A percentile compares a stretch with the other conserved stretches of the same genome.
Evolutionary conservation across 2,113 vertebrate genomes (phyloP).

Genomic region (Vanacampus margaritifer): DNA sequence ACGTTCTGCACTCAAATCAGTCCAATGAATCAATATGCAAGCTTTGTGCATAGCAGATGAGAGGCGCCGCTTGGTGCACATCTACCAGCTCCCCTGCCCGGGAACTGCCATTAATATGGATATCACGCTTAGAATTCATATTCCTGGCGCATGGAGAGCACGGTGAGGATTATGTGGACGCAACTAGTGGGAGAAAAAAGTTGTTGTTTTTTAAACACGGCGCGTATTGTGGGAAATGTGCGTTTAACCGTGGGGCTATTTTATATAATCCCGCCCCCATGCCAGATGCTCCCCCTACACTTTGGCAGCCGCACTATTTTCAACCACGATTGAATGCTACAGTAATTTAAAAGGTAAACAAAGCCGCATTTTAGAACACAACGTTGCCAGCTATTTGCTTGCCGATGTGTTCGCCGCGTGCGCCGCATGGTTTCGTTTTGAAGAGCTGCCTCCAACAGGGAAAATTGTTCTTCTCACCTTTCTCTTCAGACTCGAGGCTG

Average conservation of each 20-base stretch:
- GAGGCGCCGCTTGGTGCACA: constrained; percentile 33
- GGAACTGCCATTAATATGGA: constrained; percentile 8
- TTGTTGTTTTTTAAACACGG: too few relatives aligned
- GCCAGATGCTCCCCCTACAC: too few relatives aligned
- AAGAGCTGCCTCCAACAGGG: too few relatives aligned
- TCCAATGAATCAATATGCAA: constrained; percentile 61
- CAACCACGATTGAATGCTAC: too few relatives aligned
- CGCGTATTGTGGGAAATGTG: not conserved
- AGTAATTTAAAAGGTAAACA: too few relatives aligned
- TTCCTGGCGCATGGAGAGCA: not conserved
- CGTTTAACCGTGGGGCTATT: too few relatives aligned
- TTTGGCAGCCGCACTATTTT: too few relatives aligned
- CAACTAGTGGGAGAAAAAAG: not conserved
- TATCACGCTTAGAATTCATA: not conserved
- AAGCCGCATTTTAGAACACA: too few relatives aligned
- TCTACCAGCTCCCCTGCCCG: constrained; percentile 11
- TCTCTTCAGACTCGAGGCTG: not conserved
- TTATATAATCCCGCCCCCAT: too few relatives aligned
- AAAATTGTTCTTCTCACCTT: not conserved
- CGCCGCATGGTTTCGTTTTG: not conserved
- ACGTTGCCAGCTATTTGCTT: not conserved
- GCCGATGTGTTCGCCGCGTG: not conserved
- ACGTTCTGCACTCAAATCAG: constrained; percentile 62
- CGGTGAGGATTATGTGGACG: not conserved
- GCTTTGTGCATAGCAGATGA: constrained; percentile 43